phyloP scores from a whole-genome alignment of 1,140 invertebrate species.

The Stegodyphus mimosarum region DNA sequence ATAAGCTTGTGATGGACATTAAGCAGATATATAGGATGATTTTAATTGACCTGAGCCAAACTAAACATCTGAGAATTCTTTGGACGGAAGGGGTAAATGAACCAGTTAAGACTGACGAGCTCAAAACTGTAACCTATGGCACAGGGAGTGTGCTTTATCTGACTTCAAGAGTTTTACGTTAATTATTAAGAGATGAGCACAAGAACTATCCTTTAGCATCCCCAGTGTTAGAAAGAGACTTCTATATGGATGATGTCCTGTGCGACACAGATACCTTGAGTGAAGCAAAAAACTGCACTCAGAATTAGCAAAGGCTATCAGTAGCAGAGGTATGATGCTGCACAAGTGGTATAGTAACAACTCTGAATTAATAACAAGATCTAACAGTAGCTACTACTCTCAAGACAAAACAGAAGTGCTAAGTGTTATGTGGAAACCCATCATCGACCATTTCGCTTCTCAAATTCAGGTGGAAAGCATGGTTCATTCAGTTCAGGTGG shows the following conservation, averaged over 20 bases:
- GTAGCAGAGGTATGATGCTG: background rate
- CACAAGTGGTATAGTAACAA: background rate
- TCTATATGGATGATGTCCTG: conserved; percentile 65
- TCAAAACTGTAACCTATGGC: conserved; percentile 64
- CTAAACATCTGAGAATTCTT: conserved; percentile 30
- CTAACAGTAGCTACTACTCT: background rate
- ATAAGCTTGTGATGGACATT: background rate
- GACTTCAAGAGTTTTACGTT: conserved; percentile 64
- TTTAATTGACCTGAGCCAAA: background rate
- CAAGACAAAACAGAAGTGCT: background rate
- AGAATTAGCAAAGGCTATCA: background rate
- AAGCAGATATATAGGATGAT: background rate
- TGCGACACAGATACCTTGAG: background rate
- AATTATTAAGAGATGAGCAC: conserved; percentile 64
- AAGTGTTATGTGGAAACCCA: background rate
- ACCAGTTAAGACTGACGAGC: background rate
- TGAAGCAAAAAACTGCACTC: background rate
- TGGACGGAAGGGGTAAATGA: background rate
- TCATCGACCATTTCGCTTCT: background rate
- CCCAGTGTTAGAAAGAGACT: conserved; percentile 44
- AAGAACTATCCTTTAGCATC: conserved; percentile 62
- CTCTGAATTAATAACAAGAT: background rate
- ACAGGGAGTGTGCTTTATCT: conserved; percentile 65
- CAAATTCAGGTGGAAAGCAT: background rate
- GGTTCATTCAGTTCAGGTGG: background rate